A percentile compares a stretch with the other conserved stretches of the same genome.
Evolutionary conservation across 2,888 invertebrate genomes (phyloP).

Genomic region (Mesochorus sp.): DNA sequence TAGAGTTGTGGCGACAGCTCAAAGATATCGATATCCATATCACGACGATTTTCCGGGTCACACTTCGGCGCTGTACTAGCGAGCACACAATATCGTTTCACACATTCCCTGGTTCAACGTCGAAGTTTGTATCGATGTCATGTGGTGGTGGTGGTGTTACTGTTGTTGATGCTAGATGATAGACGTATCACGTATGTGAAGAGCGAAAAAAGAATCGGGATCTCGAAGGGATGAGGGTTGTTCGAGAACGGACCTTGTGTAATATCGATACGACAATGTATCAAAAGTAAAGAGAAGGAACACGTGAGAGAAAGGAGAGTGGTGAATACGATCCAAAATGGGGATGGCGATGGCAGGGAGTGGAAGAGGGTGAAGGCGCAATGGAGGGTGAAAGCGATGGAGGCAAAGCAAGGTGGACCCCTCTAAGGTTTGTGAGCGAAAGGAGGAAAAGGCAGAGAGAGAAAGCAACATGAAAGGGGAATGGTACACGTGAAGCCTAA

Average conservation of each 20-base stretch:
- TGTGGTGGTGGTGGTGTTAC: slow-evolving; percentile 69
- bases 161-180: slow-evolving; percentile 5
- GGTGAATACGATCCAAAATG: not conserved
- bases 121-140: slow-evolving; percentile 58
- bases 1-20: slow-evolving; percentile 60
- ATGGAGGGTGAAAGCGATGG: slow-evolving; percentile 1
- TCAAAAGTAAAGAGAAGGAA: slow-evolving; percentile 37
- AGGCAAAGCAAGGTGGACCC: not conserved
- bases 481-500: slow-evolving; percentile 13
- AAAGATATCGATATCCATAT: slow-evolving; percentile 69
- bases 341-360: slow-evolving; percentile 10
- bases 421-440: slow-evolving; percentile 9
- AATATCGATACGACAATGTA: slow-evolving; percentile 62
- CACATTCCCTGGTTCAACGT: slow-evolving; percentile 16
- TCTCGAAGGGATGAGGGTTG: slow-evolving; percentile 47
- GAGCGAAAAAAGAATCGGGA: slow-evolving; percentile 2
- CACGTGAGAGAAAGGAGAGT: not conserved
- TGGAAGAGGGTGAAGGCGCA: slow-evolving; percentile 4
- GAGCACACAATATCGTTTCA: slow-evolving; percentile 41
- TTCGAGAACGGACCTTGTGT: slow-evolving; percentile 60
- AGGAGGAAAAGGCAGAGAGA: slow-evolving; percentile 4
- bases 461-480: not conserved
- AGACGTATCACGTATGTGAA: not conserved
- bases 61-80: slow-evolving; percentile 54
- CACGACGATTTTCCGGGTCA: slow-evolving; percentile 61